Evolutionary conservation across 2,888 invertebrate genomes (phyloP).

Genomic region (Hipparchia sbordonii): DNA sequence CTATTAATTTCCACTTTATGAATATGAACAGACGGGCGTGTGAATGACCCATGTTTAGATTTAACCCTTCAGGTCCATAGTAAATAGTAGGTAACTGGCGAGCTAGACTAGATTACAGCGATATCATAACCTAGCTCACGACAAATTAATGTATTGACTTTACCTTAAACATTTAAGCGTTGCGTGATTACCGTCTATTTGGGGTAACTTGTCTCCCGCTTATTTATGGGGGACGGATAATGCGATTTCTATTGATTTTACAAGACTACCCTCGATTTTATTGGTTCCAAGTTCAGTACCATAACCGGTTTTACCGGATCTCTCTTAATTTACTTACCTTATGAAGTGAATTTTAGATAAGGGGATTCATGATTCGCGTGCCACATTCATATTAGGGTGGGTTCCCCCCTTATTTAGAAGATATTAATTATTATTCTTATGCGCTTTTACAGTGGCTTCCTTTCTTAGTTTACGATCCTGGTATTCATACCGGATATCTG

Average conservation of each 20-base stretch:
- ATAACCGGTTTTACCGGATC: background rate
- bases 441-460: no score
- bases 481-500: no score
- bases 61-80: background rate
- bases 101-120: background rate
- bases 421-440: no score
- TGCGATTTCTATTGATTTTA: slow-evolving; percentile 19
- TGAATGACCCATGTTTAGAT: background rate
- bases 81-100: background rate
- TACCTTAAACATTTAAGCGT: slow-evolving; percentile 26
- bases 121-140: slow-evolving; percentile 18
- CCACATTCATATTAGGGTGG: no score
- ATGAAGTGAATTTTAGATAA: no score
- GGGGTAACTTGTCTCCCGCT: slow-evolving; percentile 24
- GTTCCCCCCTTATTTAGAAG: no score
- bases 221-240: slow-evolving; percentile 12
- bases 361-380: no score
- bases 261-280: background rate
- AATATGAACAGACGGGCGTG: background rate
- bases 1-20: background rate
- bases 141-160: slow-evolving; percentile 25
- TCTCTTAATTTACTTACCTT: background rate
- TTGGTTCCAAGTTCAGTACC: slow-evolving; percentile 2
- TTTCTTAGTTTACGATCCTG: no score
- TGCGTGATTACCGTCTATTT: slow-evolving; percentile 31